phyloP scores from a whole-genome alignment of 2,797 vertebrate genomes.

The Silurus aristotelis region DNA sequence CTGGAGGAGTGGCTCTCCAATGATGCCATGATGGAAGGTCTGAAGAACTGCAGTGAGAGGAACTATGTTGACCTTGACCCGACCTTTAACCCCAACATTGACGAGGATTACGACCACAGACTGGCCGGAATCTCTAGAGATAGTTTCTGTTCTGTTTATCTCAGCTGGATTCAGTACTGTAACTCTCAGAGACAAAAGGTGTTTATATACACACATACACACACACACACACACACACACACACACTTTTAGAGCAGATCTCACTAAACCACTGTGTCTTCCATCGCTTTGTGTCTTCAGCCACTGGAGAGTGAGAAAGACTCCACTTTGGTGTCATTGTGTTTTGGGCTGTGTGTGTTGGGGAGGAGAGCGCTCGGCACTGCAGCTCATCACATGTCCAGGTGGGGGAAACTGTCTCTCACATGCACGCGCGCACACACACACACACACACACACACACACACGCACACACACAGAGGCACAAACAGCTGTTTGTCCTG shows the following conservation, averaged over 20 bases:
- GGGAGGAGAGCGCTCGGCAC: conserved; percentile 94
- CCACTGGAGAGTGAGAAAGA: conserved; percentile 91
- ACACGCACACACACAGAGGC: not conserved
- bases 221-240: not conserved
- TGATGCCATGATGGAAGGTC: conserved; percentile 92
- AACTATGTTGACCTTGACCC: conserved; percentile 97
- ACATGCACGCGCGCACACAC: not conserved
- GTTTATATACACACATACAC: not conserved
- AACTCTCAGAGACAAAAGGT: conserved; percentile 90
- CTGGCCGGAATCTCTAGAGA: conserved; percentile 94
- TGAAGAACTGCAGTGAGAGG: conserved; percentile 85
- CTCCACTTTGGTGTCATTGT: conserved; percentile 90
- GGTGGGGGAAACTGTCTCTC: conserved; percentile 71
- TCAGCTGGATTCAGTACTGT: conserved; percentile 98
- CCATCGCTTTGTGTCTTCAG: conserved; percentile 65
- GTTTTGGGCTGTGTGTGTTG: conserved; percentile 94
- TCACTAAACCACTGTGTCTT: conserved; percentile 4
- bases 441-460: not conserved
- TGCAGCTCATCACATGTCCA: conserved; percentile 98
- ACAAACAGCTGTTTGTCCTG: not conserved
- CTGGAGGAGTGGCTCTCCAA: conserved; percentile 96
- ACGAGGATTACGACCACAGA: conserved; percentile 97
- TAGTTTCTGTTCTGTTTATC: conserved; percentile 93
- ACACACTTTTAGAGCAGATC: not conserved
- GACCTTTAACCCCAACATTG: conserved; percentile 98